phyloP scores from a whole-genome alignment of 30 jellyfish, hydroid and myxozoan species.

The Cassiopea andromeda region DNA sequence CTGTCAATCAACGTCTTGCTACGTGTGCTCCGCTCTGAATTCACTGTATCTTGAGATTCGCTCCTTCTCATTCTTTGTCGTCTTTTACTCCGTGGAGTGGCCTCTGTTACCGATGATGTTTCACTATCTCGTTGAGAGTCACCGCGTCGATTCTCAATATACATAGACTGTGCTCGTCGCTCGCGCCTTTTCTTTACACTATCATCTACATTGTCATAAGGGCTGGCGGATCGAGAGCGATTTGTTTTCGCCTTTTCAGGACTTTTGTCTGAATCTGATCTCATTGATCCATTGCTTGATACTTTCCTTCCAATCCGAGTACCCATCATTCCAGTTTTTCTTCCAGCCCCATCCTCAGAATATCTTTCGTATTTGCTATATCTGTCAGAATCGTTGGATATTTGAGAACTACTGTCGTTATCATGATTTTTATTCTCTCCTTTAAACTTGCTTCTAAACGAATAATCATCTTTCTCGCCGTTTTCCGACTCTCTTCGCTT shows the following conservation, averaged over 20 bases:
- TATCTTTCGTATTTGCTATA: background rate
- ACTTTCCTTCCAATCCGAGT: background rate
- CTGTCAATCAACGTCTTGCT: constrained; percentile 9
- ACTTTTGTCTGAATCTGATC: constrained; percentile 35
- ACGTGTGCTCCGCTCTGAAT: constrained; percentile 20
- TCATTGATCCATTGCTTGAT: constrained; percentile 23
- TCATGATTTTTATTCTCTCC: constrained; percentile 12
- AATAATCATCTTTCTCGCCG: constrained; percentile 22
- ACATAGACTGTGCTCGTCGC: constrained; percentile 34
- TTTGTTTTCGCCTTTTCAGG: constrained; percentile 13
- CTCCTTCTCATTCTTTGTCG: constrained; percentile 38
- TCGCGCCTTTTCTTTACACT: constrained; percentile 6
- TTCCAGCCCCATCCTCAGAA: background rate
- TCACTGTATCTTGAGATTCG: constrained; percentile 57
- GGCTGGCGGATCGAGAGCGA: constrained; percentile 48
- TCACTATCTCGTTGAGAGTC: constrained; percentile 22
- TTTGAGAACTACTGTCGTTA: background rate
- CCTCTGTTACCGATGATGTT: constrained; percentile 21
- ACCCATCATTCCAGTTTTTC: background rate
- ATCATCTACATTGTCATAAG: constrained; percentile 53
- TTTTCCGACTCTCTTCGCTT: background rate
- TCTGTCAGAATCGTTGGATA: constrained; percentile 6
- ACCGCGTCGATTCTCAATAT: constrained; percentile 22
- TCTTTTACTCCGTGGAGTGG: constrained; percentile 40
- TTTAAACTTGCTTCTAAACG: background rate